Base-by-base conservation (phyloP, 2,797 vertebrate species). In the Epinephelus malabaricus region DNA sequence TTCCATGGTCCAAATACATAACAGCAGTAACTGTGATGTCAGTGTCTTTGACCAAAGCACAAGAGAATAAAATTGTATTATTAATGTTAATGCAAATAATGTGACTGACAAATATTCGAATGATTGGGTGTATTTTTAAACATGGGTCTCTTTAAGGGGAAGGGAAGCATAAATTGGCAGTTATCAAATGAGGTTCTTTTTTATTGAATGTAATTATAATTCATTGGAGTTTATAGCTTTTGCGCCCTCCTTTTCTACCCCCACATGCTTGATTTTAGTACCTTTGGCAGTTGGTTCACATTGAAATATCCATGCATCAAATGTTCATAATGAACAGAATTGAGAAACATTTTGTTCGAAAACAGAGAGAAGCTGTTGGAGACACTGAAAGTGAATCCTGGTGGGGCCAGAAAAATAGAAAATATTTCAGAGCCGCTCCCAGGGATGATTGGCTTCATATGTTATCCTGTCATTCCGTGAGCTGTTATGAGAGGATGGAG, bases 401-500 rank as follows among this genome's bases (percentile, higher is more conserved):
- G 58, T 45, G 61, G 80, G 84, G 73, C 68, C 73, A 30, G 71
- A 83, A 82, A 91, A 85, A 85, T 40, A 81, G 71, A 81, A 87
- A 83, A 83, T 72, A 85, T 86, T 83, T 86, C 59, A 73, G 84
- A 82, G 83, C 84, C 81, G 61, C 92, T 92, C 87, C 88, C 84
- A 78, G 78, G 46, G 80, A 91, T 84, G 92, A 92, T 92, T 88
- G 88, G 81, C 84, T 90, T 92, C 91, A 91, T 92, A 86, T 90
- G 89, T 91, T 87, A 81, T 88, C 50, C 86, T 90, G 86, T 91
- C 89, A 82, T 88, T 82, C 70, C 75, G 62, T 54, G 76, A 82
- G 85, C 60, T 75, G 87, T 73, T 86, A 68, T 17, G 73, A 69
- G 83, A 86, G 73, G 86, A 88, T 81, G 68, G 69, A 89, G 90